A percentile compares a stretch with the other conserved stretches of the same genome.
These are phyloP conservation scores for Caenorhabditis virilis DNA, from an alignment of 2,888 invertebrate genomes.

Conservation along the genomic window DNA sequence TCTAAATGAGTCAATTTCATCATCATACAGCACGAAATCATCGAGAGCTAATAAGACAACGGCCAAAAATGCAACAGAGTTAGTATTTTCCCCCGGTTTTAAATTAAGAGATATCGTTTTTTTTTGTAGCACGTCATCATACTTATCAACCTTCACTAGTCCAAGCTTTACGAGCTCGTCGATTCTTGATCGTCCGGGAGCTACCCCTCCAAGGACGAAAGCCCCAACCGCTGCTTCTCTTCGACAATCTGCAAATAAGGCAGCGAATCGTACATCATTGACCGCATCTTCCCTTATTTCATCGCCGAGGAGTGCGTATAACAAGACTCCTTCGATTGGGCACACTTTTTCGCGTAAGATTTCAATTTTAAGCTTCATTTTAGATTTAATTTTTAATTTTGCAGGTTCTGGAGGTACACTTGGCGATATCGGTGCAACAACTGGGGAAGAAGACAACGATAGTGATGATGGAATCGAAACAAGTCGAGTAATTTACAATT, in stretches of 20 bases:
- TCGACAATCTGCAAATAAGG: neutral
- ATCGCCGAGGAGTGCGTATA: neutral
- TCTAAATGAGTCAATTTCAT: slow-evolving; percentile 1
- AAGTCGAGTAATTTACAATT: slow-evolving; percentile 26
- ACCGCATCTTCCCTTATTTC: neutral
- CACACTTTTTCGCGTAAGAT: too few relatives aligned
- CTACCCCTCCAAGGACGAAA: slow-evolving; percentile 31
- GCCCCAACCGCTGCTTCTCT: neutral
- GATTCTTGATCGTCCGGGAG: slow-evolving; percentile 34
- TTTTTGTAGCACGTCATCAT: too few relatives aligned
- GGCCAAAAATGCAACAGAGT: too few relatives aligned
- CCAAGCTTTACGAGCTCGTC: too few relatives aligned
- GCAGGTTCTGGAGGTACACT: slow-evolving; percentile 30
- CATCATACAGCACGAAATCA: neutral
- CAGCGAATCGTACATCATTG: neutral
- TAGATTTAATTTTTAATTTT: slow-evolving; percentile 4
- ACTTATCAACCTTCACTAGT: too few relatives aligned
- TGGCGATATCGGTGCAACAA: slow-evolving; percentile 9
- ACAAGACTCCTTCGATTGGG: neutral
- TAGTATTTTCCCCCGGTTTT: too few relatives aligned
- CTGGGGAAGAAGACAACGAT: slow-evolving; percentile 37
- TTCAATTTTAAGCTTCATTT: too few relatives aligned
- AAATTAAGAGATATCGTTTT: too few relatives aligned
- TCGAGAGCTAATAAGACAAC: neutral
- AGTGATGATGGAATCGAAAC: slow-evolving; percentile 32